Evolutionary conservation across 2,888 invertebrate species (phyloP), one percentile per base, ranked within the genome.

Genomic region (Mesorhabditis belari): DNA sequence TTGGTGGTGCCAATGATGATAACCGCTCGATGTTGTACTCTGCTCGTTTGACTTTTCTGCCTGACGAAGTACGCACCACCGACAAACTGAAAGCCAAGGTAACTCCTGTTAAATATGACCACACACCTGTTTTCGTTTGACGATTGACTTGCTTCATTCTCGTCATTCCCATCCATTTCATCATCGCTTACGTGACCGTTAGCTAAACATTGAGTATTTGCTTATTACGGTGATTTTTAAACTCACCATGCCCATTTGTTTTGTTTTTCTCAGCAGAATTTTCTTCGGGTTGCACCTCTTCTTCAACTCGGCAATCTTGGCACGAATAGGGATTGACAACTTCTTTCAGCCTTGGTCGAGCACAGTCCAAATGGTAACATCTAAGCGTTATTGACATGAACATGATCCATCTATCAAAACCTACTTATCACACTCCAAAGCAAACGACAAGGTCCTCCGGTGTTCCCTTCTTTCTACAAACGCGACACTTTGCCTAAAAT

Each of bases 301-400:
- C 44, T 17, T 35, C 44, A 9, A 17, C n/a, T n/a, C n/a, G 12
- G 44, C 44, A 35, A 9, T 35, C 44, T 9, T n/a, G 44, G 44
- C 44, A 35, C 12, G 44, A 17, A n/a, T 35, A 35, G n/a, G 44
- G 44, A n/a, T n/a, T 35, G 44, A 35, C 44, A 9, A 35, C 44
- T n/a, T 35, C 44, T 9, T 9, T n/a, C 44, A 35, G n/a, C n/a
- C n/a, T 35, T 4, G 95, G 94, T 82, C 91, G 92, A 69, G 94
- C 86, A 81, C 96, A 96, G 83, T 91, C 93, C 80, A 93, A 85
- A 83, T 96, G 95, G 77, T 92, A 90, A 52, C 94, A 94, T n/a
- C n/a, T n/a, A n/a, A n/a, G n/a, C n/a, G n/a, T n/a, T n/a, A n/a
- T n/a, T n/a, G n/a, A n/a, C n/a, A n/a, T n/a, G n/a, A n/a, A n/a